These are phyloP conservation scores for Oscheius onirici DNA, from an alignment of 2,888 invertebrate species.

Conservation along the genomic window DNA sequence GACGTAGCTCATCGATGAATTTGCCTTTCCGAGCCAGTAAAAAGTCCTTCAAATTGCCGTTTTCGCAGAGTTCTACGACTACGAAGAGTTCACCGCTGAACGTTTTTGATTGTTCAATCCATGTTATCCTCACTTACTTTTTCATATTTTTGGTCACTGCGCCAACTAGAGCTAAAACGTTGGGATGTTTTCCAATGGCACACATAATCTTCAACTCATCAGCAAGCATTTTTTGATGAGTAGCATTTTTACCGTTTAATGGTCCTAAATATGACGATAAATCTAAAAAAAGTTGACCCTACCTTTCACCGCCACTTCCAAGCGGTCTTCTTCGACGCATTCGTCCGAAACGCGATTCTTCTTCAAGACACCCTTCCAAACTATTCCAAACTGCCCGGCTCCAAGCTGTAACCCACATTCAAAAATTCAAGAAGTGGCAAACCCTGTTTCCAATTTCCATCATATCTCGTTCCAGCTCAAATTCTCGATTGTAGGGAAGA, in stretches of 20 bases:
- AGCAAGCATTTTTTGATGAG: slow-evolving; percentile 44
- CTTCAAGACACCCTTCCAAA: slow-evolving; percentile 40
- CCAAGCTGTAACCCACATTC: slow-evolving; percentile 38
- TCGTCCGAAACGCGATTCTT: slow-evolving; percentile 39
- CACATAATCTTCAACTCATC: slow-evolving; percentile 57
- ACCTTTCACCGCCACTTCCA: slow-evolving; percentile 55
- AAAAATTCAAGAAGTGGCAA: not conserved
- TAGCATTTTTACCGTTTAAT: slow-evolving; percentile 34
- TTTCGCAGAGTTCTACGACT: slow-evolving; percentile 47
- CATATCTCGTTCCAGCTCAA: slow-evolving; percentile 38
- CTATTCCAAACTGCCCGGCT: slow-evolving; percentile 49
- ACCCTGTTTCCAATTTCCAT: slow-evolving; percentile 36
- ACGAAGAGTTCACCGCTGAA: slow-evolving; percentile 51
- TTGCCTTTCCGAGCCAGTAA: slow-evolving; percentile 22
- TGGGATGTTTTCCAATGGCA: slow-evolving; percentile 54
- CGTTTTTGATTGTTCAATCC: not conserved
- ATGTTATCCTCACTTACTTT: slow-evolving; percentile 31
- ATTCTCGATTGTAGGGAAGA: slow-evolving; percentile 39
- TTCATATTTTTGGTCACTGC: slow-evolving; percentile 51
- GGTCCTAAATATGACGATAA: slow-evolving; percentile 31
- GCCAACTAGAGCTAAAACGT: slow-evolving; percentile 54
- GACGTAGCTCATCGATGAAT: slow-evolving; percentile 40
- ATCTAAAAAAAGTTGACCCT: not conserved
- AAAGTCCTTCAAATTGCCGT: slow-evolving; percentile 43
- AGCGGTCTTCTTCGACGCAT: slow-evolving; percentile 32